These are phyloP conservation scores for Acanthosoma haemorrhoidale DNA, from an alignment of 2,888 invertebrate species.

Conservation along the genomic window DNA sequence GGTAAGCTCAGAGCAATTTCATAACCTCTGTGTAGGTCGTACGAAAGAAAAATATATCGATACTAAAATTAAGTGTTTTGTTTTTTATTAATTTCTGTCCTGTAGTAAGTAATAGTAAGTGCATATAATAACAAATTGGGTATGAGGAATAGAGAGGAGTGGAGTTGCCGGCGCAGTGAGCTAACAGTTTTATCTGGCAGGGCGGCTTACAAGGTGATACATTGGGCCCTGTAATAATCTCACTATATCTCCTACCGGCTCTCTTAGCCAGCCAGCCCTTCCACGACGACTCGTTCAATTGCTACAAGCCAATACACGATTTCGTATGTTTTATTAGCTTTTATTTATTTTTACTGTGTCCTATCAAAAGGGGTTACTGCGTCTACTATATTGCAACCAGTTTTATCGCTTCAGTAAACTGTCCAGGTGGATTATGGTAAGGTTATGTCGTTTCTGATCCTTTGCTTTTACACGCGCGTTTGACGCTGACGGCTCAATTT, in stretches of 20 bases:
- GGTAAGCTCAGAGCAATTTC: too few species aligned
- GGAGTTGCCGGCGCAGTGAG: neutral
- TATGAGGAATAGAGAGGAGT: neutral
- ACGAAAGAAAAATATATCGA: too few species aligned
- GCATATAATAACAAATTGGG: neutral
- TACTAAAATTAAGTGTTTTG: too few species aligned
- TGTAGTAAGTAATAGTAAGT: too few species aligned
- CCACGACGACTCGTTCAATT: neutral
- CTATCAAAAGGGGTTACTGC: neutral
- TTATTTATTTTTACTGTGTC: neutral
- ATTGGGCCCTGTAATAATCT: conserved; percentile 24
- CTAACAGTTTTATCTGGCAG: conserved; percentile 19
- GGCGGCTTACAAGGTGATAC: conserved; percentile 27
- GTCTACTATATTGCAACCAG: too few species aligned
- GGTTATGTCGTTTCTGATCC: too few species aligned
- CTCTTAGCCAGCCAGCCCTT: neutral
- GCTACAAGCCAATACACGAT: neutral
- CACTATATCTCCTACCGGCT: neutral
- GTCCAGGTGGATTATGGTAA: too few species aligned
- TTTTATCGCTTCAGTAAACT: too few species aligned
- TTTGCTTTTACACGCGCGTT: too few species aligned
- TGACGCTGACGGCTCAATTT: too few species aligned
- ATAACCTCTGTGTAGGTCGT: too few species aligned
- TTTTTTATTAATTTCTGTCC: too few species aligned
- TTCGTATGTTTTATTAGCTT: neutral